These are phyloP conservation scores for Chinchilla lanigera DNA, from an alignment of 2,113 vertebrate species.

Conservation along the genomic window DNA sequence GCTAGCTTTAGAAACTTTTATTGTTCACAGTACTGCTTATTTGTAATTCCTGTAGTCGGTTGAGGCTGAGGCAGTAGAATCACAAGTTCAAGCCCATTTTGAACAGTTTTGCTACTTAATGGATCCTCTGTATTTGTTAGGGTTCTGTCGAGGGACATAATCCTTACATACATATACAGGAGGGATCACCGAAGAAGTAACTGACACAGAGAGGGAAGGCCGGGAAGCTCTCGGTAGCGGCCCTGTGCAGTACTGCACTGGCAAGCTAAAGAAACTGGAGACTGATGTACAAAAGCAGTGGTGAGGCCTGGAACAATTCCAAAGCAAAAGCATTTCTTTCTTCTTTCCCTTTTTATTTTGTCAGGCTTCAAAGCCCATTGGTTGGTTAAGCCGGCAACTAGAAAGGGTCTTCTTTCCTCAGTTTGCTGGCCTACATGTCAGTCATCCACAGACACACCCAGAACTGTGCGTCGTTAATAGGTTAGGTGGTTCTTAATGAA, in stretches of 20 bases:
- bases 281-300: neutral
- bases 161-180: neutral
- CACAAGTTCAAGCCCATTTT: neutral
- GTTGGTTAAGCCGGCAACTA: neutral
- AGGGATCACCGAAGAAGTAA: neutral
- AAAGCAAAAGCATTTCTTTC: neutral
- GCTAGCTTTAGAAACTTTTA: neutral
- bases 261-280: neutral
- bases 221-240: neutral
- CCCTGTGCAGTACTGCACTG: neutral
- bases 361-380: neutral
- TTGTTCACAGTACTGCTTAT: neutral
- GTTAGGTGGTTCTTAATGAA: neutral
- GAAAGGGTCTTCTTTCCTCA: neutral
- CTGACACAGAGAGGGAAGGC: neutral
- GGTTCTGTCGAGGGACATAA: neutral
- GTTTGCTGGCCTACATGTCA: neutral
- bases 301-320: neutral
- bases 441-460: neutral
- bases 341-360: neutral
- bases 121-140: neutral
- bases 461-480: neutral
- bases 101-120: neutral
- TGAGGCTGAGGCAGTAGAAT: neutral
- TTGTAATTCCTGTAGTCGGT: neutral